Evolutionary conservation across 2,113 vertebrate genomes (phyloP).

Genomic region (Phycodurus eques): DNA sequence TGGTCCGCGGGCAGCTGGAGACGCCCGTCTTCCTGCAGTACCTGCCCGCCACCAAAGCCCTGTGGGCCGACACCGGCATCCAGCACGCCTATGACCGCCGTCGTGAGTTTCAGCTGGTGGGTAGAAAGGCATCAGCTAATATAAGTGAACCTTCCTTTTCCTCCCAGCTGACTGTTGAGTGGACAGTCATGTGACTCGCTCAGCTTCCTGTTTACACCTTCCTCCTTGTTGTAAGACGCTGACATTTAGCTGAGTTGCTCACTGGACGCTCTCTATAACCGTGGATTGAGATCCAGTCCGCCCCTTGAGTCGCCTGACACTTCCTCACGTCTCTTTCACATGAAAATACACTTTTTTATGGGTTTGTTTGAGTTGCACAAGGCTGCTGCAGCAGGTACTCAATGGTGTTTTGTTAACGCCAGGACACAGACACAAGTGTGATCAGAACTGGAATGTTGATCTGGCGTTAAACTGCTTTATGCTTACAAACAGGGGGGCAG

Average conservation of each 20-base stretch:
- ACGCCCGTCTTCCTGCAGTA: constrained; percentile 80
- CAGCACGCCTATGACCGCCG: constrained; percentile 93
- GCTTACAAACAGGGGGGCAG: constrained; percentile 43
- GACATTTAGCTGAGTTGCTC: constrained; percentile 28
- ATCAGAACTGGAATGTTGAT: constrained; percentile 72
- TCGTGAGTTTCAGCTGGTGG: constrained; percentile 96
- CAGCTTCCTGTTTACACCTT: constrained; percentile 68
- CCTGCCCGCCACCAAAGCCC: constrained; percentile 79
- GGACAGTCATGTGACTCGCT: constrained; percentile 57
- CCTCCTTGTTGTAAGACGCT: constrained; percentile 16
- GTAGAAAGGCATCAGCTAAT: constrained; percentile 30
- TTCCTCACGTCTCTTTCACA: constrained; percentile 2
- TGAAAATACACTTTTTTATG: not conserved
- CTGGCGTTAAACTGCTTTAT: constrained; percentile 71
- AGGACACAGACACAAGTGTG: constrained; percentile 45
- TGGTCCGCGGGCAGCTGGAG: constrained; percentile 86
- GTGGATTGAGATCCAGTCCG: constrained; percentile 7
- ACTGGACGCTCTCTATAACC: not conserved
- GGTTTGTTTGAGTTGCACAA: not conserved
- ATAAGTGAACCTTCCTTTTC: constrained; percentile 3
- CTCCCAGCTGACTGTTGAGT: constrained; percentile 8
- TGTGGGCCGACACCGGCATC: constrained; percentile 90
- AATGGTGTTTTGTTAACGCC: constrained; percentile 31
- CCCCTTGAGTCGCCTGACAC: constrained; percentile 1
- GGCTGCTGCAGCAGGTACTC: constrained; percentile 5